Conservation (phyloP, 2,797 vertebrate genomes). For the Leptoclinus maculatus region DNA sequence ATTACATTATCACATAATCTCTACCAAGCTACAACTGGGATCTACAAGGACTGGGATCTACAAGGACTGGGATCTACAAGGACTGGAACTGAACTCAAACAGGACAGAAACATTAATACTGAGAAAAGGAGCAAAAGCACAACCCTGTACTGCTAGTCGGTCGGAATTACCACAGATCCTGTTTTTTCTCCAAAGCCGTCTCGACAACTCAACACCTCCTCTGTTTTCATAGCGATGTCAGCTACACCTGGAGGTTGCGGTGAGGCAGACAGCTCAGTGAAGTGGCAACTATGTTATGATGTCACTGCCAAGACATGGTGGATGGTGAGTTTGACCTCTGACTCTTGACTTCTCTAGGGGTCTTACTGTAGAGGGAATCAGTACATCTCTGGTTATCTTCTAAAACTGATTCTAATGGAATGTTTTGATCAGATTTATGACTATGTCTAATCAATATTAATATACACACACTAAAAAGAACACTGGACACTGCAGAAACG, state of each 20-base stretch:
- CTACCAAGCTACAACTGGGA: neutral
- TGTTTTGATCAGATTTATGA: neutral
- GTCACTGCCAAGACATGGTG: constrained; percentile 92
- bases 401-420: neutral
- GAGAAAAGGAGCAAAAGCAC: neutral
- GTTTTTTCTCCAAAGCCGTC: constrained; percentile 22
- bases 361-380: neutral
- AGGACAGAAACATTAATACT: constrained; percentile 4
- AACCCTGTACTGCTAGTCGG: neutral
- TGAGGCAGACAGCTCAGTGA: constrained; percentile 80
- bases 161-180: constrained; percentile 3
- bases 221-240: constrained; percentile 47
- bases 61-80: neutral
- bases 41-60: neutral
- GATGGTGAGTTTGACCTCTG: constrained; percentile 89
- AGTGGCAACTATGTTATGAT: constrained; percentile 93
- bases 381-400: neutral
- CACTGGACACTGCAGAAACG: neutral
- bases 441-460: neutral
- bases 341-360: neutral
- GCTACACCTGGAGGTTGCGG: constrained; percentile 45
- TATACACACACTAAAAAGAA: neutral
- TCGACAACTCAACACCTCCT: constrained; percentile 32
- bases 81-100: neutral
- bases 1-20: neutral